Percentiles rank a stretch among this genome's conserved stretches.
These are phyloP conservation scores for Gallinago undulata DNA, from an alignment of 2,113 vertebrate genomes.

Conservation along the genomic window DNA sequence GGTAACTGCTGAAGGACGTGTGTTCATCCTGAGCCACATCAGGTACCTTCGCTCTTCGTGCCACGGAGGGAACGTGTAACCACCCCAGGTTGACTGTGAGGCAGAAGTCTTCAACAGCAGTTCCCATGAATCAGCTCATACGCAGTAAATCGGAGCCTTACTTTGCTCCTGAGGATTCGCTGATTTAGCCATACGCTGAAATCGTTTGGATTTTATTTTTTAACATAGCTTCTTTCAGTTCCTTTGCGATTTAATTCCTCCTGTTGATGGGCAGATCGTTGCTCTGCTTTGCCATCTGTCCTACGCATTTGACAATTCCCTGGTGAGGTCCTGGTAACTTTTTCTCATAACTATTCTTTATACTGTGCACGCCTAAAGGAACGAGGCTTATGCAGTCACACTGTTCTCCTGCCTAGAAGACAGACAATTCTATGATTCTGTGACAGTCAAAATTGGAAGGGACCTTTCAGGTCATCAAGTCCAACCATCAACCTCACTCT, in stretches of 20 bases:
- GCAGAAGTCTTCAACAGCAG: background rate
- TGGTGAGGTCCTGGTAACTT: background rate
- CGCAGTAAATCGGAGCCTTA: background rate
- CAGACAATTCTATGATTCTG: background rate
- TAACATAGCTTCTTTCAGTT: background rate
- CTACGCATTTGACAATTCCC: background rate
- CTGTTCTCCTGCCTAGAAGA: background rate
- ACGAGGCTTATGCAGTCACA: background rate
- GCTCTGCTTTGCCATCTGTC: background rate
- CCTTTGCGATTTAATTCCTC: background rate
- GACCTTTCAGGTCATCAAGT: no score
- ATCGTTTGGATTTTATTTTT: background rate
- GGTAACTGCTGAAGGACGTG: background rate
- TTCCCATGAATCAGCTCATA: background rate
- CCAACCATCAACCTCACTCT: no score
- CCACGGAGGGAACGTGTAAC: background rate
- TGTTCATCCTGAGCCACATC: background rate
- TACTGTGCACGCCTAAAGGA: background rate
- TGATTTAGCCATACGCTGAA: background rate
- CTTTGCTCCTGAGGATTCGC: background rate
- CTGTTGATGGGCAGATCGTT: background rate
- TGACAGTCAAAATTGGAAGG: no score
- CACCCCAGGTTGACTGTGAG: background rate
- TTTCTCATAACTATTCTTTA: background rate
- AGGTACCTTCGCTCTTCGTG: background rate